Percentiles rank a stretch among this genome's conserved stretches.
Evolutionary conservation across 2,797 vertebrate species (phyloP).

Genomic region (Alcedo quadribrachys): DNA sequence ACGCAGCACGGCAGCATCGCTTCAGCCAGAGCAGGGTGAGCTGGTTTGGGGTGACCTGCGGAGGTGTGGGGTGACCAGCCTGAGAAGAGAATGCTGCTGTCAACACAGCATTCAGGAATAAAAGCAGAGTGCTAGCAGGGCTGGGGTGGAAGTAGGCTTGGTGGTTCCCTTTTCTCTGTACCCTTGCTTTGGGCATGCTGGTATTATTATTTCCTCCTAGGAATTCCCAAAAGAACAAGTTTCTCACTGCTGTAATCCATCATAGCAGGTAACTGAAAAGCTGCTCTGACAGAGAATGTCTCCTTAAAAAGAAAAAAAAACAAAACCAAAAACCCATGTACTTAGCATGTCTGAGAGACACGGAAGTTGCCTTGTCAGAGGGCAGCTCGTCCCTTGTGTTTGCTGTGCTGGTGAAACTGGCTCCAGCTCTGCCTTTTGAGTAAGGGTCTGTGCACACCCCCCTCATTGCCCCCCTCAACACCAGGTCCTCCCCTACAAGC

Average conservation of each 20-base stretch:
- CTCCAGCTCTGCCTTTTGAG: background rate
- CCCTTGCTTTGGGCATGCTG: background rate
- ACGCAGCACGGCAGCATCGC: accelerated
- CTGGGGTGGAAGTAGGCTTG: background rate
- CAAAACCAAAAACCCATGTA: background rate
- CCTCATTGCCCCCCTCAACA: too few species aligned
- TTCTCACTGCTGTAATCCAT: background rate
- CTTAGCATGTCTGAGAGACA: background rate
- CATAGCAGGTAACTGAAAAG: background rate
- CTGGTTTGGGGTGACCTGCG: accelerated
- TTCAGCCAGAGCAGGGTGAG: accelerated
- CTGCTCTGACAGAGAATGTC: background rate
- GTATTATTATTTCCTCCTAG: background rate
- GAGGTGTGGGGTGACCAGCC: accelerated
- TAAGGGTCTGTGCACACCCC: background rate
- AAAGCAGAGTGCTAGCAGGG: accelerated
- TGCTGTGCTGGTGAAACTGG: background rate
- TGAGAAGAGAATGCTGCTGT: background rate
- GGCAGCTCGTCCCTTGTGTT: background rate
- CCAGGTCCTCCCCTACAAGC: background rate
- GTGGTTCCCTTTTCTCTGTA: accelerated
- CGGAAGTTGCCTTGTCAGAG: background rate
- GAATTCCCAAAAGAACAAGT: background rate
- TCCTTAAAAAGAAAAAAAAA: background rate
- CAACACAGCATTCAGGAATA: accelerated